Base-by-base conservation (phyloP, 2,888 invertebrate species). In the Stenotaenia linearis region DNA sequence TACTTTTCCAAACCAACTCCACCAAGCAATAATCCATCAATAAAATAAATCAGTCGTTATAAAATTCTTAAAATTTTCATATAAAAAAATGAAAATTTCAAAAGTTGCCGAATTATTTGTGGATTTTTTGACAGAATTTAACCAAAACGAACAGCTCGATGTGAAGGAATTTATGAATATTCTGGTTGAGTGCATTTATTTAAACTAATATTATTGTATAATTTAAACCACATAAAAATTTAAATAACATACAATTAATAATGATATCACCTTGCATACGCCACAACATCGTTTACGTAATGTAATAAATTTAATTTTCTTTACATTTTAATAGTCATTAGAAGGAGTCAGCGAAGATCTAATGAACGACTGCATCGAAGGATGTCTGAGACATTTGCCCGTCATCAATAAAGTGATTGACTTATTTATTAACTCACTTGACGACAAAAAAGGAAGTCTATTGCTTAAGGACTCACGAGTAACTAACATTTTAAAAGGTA, bases 401-500 rank as follows among this genome's bases (percentile, higher is more conserved):
- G 15, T 28, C 61, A 61, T 61, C 61, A 61, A 61, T 61, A 61
- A 61, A 61, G 28, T 61, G 23, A 61, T 61, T 61, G 61, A 61
- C 61, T 61, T 28, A 61, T 61, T 61, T 61, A 61, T 61, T 61
- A 61, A 61, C 25, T 61, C 61, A 61, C 61, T 61, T 61, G 61
- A 25, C 61, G 23, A 61, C 61, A 61, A 61, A 61, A 61, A 25
- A 61, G 61, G 61, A 61, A 61, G 61, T 61, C 28, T 12, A 25
- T 61, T 61, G 25, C 61, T 28, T 25, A 61, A 61, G 10, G 61
- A 61, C 25, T 12, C 23, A 7, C 7, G 28, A 61, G 12, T 25
- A 61, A 25, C 28, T 7, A 61, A 61, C 7, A 61, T 15, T 61
- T 23, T 61, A 5, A 61, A 28, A 61, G 61, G 61, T 61, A 28